These are phyloP conservation scores for Enoplosus armatus DNA, from an alignment of 2,797 vertebrate species.

Conservation along the genomic window DNA sequence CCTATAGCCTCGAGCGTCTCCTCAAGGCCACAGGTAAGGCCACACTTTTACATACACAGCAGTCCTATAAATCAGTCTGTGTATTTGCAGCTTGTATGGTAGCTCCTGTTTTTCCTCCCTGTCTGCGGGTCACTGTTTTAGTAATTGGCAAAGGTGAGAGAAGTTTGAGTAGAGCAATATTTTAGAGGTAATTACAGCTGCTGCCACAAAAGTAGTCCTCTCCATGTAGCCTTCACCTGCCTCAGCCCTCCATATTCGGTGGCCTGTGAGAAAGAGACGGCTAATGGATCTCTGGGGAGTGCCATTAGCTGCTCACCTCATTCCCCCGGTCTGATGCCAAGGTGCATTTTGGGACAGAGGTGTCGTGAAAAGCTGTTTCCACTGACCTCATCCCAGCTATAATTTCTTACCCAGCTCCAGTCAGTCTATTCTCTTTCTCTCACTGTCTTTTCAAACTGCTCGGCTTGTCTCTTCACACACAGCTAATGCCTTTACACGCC, in stretches of 20 bases:
- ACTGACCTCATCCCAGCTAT: constrained; percentile 48
- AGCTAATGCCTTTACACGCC: constrained; percentile 9
- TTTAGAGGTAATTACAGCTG: constrained; percentile 54
- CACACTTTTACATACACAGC: background rate
- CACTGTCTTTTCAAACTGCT: constrained; percentile 15
- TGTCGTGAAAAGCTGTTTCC: constrained; percentile 43
- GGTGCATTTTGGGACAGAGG: constrained; percentile 59
- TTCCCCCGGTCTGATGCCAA: constrained; percentile 31
- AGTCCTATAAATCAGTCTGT: background rate
- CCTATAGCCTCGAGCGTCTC: constrained; percentile 81
- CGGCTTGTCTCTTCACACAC: constrained; percentile 15
- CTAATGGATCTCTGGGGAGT: constrained; percentile 66
- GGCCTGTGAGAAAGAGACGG: constrained; percentile 31
- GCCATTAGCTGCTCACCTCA: constrained; percentile 53
- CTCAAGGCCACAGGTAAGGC: constrained; percentile 84
- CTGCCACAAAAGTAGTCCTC: constrained; percentile 28
- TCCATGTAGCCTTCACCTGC: constrained; percentile 38
- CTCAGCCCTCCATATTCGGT: constrained; percentile 25
- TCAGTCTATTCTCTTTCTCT: constrained; percentile 6
- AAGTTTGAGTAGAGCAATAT: constrained; percentile 19
- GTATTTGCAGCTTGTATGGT: background rate
- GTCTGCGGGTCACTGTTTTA: constrained; percentile 10
- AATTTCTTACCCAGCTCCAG: constrained; percentile 38
- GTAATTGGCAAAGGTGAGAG: constrained; percentile 26
- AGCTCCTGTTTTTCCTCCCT: background rate